Evolutionary conservation across 1,140 invertebrate genomes (phyloP).

Genomic region (Zaprionus lachaisei): DNA sequence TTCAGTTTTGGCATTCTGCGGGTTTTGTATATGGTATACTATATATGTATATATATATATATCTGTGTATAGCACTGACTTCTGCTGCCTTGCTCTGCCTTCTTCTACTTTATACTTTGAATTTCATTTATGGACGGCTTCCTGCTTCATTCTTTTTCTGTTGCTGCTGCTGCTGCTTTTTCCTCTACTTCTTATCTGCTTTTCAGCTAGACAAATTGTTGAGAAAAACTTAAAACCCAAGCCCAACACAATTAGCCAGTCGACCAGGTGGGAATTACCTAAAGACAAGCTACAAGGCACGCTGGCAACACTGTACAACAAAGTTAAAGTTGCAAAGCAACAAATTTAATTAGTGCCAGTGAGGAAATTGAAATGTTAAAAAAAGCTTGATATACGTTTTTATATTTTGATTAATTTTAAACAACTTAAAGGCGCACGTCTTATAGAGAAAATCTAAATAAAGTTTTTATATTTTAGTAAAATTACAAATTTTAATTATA

Average conservation of each 20-base stretch:
- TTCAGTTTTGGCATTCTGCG: slow-evolving; percentile 53
- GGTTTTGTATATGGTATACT: slow-evolving; percentile 13
- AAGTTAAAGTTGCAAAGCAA: neutral
- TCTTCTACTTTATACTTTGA: neutral
- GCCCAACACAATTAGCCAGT: slow-evolving; percentile 29
- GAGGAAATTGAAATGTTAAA: too few relatives aligned
- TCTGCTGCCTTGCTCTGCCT: neutral
- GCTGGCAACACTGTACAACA: slow-evolving; percentile 6
- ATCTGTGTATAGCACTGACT: neutral
- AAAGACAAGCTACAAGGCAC: slow-evolving; percentile 2
- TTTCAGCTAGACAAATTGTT: slow-evolving; percentile 28
- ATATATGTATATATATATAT: neutral
- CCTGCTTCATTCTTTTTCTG: neutral
- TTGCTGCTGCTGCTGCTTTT: neutral
- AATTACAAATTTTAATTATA: too few relatives aligned
- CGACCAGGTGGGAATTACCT: slow-evolving; percentile 6
- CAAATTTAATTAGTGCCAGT: too few relatives aligned
- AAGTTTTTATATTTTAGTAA: too few relatives aligned
- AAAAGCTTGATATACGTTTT: too few relatives aligned
- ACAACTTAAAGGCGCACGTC: too few relatives aligned
- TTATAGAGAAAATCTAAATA: too few relatives aligned
- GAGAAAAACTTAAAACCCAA: slow-evolving; percentile 14
- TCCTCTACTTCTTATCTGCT: neutral
- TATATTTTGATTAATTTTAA: too few relatives aligned
- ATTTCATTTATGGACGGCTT: slow-evolving; percentile 36